Percentiles rank a stretch among this genome's conserved stretches.
Conservation (phyloP, 1,140 invertebrate genomes). For the Trissolcus basalis region DNA sequence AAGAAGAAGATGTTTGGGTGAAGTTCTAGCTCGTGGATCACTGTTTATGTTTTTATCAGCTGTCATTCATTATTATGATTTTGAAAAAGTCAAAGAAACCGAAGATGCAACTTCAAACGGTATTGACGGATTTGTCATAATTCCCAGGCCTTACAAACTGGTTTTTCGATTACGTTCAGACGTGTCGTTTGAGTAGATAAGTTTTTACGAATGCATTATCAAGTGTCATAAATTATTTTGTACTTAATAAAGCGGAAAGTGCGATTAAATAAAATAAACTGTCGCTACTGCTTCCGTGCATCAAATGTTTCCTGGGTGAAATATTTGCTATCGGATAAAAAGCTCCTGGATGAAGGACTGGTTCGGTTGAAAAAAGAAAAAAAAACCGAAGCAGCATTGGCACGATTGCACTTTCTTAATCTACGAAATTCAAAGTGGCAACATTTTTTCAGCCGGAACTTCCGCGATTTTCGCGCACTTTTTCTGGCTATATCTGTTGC, state of each 20-base stretch:
- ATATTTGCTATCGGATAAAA: too few species aligned
- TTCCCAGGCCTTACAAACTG: conserved; percentile 74
- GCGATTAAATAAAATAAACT: too few species aligned
- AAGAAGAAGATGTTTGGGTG: conserved; percentile 80
- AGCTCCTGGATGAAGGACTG: conserved; percentile 8
- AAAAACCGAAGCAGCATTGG: conserved; percentile 1
- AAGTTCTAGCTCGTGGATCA: conserved; percentile 77
- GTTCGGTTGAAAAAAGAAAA: conserved; percentile 16
- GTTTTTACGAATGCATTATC: too few species aligned
- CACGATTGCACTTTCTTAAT: conserved; percentile 31
- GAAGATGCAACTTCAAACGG: conserved; percentile 66
- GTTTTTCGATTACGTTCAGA: conserved; percentile 21
- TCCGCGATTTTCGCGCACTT: conserved; percentile 44
- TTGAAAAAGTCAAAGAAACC: conserved; percentile 67
- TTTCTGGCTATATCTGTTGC: conserved; percentile 49
- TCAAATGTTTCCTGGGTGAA: too few species aligned
- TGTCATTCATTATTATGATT: conserved; percentile 76
- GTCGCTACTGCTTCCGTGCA: too few species aligned
- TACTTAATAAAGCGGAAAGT: too few species aligned
- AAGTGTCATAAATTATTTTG: too few species aligned
- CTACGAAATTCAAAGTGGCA: conserved; percentile 26
- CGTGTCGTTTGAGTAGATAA: neutral
- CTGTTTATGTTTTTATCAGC: conserved; percentile 78
- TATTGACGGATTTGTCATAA: conserved; percentile 76
- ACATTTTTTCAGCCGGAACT: conserved; percentile 28